These are phyloP conservation scores for Halisarca cf. caerulea DNA, from an alignment of 37 sponge, comb jelly and placozoan genomes.

Conservation along the genomic window DNA sequence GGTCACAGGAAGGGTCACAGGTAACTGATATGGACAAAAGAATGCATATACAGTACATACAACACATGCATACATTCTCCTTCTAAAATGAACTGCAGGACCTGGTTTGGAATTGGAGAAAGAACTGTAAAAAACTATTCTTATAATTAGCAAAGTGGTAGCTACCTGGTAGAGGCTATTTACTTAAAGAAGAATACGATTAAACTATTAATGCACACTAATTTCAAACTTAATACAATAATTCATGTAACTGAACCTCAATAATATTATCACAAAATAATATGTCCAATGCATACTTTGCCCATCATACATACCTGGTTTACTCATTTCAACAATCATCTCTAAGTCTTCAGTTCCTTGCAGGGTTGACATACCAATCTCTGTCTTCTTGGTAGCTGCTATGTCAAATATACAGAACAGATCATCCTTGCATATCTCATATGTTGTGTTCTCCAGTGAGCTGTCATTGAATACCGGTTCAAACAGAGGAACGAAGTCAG, in stretches of 20 bases:
- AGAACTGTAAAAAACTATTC: too few species aligned
- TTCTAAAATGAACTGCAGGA: too few species aligned
- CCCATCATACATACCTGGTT: constrained; percentile 27
- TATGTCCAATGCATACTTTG: too few species aligned
- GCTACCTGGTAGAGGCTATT: too few species aligned
- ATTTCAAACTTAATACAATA: too few species aligned
- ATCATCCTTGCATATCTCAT: constrained; percentile 44
- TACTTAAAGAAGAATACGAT: background rate
- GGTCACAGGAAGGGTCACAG: constrained; percentile 67
- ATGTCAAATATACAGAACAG: constrained; percentile 64
- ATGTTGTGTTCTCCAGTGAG: constrained; percentile 37
- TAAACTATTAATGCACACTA: too few species aligned
- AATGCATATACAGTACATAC: background rate
- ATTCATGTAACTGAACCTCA: too few species aligned
- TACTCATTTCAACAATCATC: constrained; percentile 35
- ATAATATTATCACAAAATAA: too few species aligned
- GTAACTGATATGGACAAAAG: background rate
- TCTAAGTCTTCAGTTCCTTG: constrained; percentile 34
- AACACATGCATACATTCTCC: background rate
- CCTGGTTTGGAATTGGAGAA: too few species aligned
- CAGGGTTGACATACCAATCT: constrained; percentile 53
- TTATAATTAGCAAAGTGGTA: too few species aligned
- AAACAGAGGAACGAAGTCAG: constrained; percentile 54
- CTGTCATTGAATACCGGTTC: constrained; percentile 34
- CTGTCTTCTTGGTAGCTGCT: constrained; percentile 46